Percentiles rank a stretch among this genome's conserved stretches.
These are phyloP conservation scores for Chaetops frenatus DNA, from an alignment of 2,113 vertebrate species.

Conservation along the genomic window DNA sequence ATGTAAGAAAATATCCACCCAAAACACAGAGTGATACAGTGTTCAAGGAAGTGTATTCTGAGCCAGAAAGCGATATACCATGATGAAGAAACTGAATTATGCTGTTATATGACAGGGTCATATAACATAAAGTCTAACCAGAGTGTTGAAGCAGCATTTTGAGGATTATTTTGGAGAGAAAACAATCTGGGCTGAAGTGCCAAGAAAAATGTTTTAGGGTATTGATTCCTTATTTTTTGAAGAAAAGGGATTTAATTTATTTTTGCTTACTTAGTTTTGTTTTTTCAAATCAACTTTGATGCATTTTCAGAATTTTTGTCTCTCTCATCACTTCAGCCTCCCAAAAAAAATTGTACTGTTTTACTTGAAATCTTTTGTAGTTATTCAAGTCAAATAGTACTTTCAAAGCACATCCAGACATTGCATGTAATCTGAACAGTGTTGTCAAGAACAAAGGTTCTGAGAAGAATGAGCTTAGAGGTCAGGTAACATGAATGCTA, in stretches of 20 bases:
- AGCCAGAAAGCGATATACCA: not conserved
- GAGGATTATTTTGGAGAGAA: not conserved
- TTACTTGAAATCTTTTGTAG: not conserved
- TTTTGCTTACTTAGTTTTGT: rapidly evolving
- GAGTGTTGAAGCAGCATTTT: not conserved
- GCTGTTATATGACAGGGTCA: not conserved
- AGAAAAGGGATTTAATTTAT: not conserved
- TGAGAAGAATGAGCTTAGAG: not conserved
- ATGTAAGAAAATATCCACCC: not conserved
- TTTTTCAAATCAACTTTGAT: not conserved
- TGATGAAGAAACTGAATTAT: not conserved
- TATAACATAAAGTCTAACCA: not conserved
- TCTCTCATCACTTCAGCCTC: not conserved
- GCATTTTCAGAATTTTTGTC: not conserved
- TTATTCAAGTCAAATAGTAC: not conserved
- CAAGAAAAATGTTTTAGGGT: not conserved
- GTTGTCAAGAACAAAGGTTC: not conserved
- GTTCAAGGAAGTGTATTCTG: not conserved
- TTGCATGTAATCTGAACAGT: not conserved
- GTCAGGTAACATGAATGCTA: not conserved
- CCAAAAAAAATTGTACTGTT: not conserved
- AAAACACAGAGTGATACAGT: not conserved
- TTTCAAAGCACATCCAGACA: not conserved
- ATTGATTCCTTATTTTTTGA: not conserved
- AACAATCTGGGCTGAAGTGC: not conserved